Evolutionary conservation across 2,113 vertebrate genomes (phyloP).

Genomic region (Alectura lathami): DNA sequence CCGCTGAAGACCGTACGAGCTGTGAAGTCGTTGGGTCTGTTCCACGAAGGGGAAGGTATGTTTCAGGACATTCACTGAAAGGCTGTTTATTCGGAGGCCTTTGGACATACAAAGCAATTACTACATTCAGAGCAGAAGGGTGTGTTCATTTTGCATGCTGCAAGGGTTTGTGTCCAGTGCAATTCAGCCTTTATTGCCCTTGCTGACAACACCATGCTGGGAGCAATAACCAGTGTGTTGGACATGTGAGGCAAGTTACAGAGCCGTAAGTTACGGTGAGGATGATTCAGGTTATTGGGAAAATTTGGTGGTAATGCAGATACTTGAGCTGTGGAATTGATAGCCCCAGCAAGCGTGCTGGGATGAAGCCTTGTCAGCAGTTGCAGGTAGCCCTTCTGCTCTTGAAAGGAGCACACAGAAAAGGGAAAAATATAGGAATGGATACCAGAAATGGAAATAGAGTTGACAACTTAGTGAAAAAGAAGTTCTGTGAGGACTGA

Average conservation of each 20-base stretch:
- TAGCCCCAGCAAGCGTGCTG: not conserved
- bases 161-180: not conserved
- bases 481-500: not conserved
- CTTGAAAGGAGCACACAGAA: not conserved
- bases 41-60: constrained; percentile 78
- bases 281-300: not conserved
- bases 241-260: not conserved
- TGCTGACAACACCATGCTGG: not conserved
- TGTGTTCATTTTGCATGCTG: not conserved
- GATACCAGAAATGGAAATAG: not conserved
- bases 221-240: not conserved
- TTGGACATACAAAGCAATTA: not conserved
- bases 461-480: not conserved
- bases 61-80: not conserved
- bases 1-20: constrained; percentile 80
- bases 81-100: not conserved
- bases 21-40: constrained; percentile 83
- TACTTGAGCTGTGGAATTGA: not conserved
- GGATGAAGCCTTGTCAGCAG: not conserved
- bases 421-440: not conserved
- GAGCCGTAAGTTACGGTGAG: not conserved
- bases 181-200: not conserved
- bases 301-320: not conserved
- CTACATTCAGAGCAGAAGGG: not conserved
- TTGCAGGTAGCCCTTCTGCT: not conserved